Evolutionary conservation across 2,113 vertebrate species (phyloP).

Genomic region (Calyptommatus sinebrachiatus): DNA sequence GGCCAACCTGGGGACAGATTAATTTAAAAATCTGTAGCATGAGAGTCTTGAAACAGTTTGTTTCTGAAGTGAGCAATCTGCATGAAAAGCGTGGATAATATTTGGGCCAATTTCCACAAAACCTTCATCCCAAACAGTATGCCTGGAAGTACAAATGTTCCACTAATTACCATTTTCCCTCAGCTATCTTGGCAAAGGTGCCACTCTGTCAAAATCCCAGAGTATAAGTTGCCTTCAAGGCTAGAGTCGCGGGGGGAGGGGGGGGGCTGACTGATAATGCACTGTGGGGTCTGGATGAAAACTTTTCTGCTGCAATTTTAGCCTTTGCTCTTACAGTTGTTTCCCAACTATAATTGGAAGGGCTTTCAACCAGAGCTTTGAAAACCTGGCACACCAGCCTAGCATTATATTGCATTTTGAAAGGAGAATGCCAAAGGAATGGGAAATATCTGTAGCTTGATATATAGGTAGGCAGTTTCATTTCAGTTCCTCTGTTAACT

Average conservation of each 20-base stretch:
- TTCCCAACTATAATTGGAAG: no score
- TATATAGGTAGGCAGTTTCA: conserved; percentile 1
- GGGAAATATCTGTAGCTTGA: conserved; percentile 9
- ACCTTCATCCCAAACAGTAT: conserved; percentile 19
- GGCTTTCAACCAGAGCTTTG: background rate
- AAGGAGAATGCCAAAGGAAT: background rate
- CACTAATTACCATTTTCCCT: conserved; percentile 24
- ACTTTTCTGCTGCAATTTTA: background rate
- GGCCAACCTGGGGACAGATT: conserved; percentile 59
- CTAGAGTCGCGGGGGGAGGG: no score
- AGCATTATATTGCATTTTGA: background rate
- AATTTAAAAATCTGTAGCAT: conserved; percentile 54
- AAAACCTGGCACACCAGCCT: background rate
- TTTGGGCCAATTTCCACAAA: conserved; percentile 26
- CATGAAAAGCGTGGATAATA: conserved; percentile 23
- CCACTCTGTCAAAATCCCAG: background rate
- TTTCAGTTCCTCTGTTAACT: background rate
- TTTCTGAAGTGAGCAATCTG: conserved; percentile 32
- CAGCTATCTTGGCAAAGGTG: background rate
- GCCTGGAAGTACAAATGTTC: conserved; percentile 5
- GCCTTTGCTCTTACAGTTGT: background rate
- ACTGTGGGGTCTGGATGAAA: rapidly evolving
- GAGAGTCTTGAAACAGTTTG: conserved; percentile 41
- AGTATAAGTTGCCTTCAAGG: background rate
- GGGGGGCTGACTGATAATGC: background rate